These are phyloP conservation scores for Strigops habroptila DNA, from an alignment of 2,113 vertebrate species.

Conservation along the genomic window DNA sequence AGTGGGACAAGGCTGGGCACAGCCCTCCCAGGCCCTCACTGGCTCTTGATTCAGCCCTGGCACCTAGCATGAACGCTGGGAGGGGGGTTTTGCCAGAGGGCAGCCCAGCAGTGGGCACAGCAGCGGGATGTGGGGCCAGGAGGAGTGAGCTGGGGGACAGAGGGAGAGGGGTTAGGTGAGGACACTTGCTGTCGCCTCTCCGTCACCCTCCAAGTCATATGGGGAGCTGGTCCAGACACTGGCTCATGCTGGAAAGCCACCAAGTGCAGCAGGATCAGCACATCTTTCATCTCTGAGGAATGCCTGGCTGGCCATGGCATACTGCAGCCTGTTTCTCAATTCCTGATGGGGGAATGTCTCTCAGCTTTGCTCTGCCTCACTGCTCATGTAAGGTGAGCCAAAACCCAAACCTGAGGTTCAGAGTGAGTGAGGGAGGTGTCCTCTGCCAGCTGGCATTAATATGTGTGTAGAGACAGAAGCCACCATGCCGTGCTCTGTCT, in stretches of 20 bases:
- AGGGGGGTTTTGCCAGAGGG: background rate
- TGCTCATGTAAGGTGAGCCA: background rate
- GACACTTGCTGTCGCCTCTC: background rate
- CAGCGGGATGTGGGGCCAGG: background rate
- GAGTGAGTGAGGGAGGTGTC: background rate
- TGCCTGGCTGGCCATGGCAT: rapidly evolving
- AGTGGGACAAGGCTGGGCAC: background rate
- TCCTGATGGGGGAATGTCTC: background rate
- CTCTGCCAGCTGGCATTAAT: background rate
- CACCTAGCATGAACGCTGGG: rapidly evolving
- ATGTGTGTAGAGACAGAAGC: rapidly evolving
- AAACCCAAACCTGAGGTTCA: background rate
- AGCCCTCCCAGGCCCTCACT: background rate
- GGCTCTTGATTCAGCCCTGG: background rate
- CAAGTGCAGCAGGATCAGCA: background rate
- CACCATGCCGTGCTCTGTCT: background rate
- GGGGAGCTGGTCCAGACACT: rapidly evolving
- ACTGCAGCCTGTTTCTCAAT: background rate
- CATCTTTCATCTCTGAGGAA: background rate
- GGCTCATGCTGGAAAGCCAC: background rate
- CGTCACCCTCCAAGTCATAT: rapidly evolving
- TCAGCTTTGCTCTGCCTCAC: background rate
- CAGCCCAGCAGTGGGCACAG: background rate
- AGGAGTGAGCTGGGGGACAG: background rate
- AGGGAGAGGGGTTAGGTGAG: background rate